phyloP scores from a whole-genome alignment of 2,797 vertebrate species.

The Sebastes alutus region DNA sequence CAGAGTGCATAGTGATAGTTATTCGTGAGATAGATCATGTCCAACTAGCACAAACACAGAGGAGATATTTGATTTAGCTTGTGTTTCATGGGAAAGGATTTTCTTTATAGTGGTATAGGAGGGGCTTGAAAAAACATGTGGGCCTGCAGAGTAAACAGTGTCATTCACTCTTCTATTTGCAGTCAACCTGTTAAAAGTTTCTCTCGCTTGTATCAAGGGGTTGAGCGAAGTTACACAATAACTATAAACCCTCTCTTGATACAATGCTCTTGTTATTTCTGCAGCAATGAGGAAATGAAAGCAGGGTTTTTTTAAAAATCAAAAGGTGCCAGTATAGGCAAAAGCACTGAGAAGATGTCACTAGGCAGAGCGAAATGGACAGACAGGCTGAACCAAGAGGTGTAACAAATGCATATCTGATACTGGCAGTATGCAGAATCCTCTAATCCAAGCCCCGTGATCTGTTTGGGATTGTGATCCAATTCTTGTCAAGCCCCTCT shows the following conservation, averaged over 20 bases:
- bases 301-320: accelerated
- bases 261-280: not conserved
- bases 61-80: not conserved
- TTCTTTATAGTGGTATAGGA: not conserved
- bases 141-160: slow-evolving; percentile 20
- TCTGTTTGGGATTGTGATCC: not conserved
- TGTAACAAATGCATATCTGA: not conserved
- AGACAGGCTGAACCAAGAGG: not conserved
- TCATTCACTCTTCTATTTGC: slow-evolving; percentile 5
- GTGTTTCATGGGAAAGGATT: slow-evolving; percentile 18
- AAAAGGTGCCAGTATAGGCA: not conserved
- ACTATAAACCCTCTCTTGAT: not conserved
- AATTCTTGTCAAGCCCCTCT: not conserved
- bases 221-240: slow-evolving; percentile 11
- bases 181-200: slow-evolving; percentile 36
- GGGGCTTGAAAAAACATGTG: not conserved
- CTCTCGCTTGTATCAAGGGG: not conserved
- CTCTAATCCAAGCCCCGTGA: not conserved
- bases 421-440: not conserved
- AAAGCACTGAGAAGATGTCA: not conserved
- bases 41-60: not conserved
- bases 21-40: not conserved
- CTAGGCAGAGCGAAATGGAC: not conserved
- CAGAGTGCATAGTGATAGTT: not conserved
- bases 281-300: not conserved